phyloP scores from a whole-genome alignment of 2,113 vertebrate genomes.

The Paradoxurus hermaphroditus region DNA sequence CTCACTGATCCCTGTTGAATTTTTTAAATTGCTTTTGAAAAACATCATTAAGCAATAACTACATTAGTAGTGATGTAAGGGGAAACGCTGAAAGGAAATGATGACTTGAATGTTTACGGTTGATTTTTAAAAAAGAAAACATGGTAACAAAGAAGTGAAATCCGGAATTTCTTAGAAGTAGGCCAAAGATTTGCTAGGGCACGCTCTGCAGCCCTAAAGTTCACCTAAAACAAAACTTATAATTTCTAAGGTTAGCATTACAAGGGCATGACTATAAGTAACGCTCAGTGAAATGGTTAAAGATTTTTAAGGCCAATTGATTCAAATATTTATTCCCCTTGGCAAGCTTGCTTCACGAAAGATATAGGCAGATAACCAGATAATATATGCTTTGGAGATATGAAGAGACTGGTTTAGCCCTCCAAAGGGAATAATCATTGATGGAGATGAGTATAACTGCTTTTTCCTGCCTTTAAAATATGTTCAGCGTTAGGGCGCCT shows the following conservation, averaged over 20 bases:
- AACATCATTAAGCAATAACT: constrained; percentile 10
- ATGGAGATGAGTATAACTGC: not conserved
- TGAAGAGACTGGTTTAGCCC: not conserved
- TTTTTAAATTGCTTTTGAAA: constrained; percentile 47
- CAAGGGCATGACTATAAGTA: not conserved
- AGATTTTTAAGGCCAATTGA: not conserved
- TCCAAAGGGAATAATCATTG: not conserved
- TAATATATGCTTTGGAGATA: not conserved
- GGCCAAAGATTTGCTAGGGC: not conserved
- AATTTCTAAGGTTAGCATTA: not conserved
- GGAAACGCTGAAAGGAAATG: constrained; percentile 6
- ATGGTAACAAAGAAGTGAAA: not conserved
- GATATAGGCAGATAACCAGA: not conserved
- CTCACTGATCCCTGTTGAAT: not conserved
- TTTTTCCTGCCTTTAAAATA: not conserved
- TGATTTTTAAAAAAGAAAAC: constrained; percentile 16
- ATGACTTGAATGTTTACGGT: not conserved
- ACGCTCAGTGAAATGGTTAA: not conserved
- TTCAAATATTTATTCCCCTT: constrained; percentile 23
- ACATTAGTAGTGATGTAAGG: not conserved
- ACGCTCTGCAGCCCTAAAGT: not conserved
- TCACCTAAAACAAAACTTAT: not conserved
- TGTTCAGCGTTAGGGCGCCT: not conserved
- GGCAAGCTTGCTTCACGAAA: constrained; percentile 10
- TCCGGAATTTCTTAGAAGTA: not conserved